Evolutionary conservation across 2,888 invertebrate species (phyloP).

Genomic region (Eustalomyia histrio): DNA sequence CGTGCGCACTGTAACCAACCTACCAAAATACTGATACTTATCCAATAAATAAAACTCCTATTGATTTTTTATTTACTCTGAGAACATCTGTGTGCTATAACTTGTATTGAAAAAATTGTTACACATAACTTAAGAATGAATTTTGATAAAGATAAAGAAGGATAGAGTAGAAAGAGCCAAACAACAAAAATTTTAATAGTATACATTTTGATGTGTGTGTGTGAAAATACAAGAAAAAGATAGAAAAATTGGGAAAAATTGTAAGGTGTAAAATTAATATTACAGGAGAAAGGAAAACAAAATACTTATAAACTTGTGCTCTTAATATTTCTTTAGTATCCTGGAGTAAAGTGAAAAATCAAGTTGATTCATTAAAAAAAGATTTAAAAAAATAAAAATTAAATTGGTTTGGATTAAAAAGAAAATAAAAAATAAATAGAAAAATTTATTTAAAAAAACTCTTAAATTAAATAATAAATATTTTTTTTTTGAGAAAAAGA

Average conservation of each 20-base stretch:
- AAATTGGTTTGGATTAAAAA: conserved; percentile 9
- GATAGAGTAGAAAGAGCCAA: conserved; percentile 30
- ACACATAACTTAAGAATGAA: conserved; percentile 48
- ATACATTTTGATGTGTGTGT: conserved; percentile 39
- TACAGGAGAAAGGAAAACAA: conserved; percentile 11
- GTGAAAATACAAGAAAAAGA: conserved; percentile 20
- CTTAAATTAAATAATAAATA: conserved; percentile 10
- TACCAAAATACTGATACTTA: conserved; percentile 18
- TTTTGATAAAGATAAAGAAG: conserved; percentile 22
- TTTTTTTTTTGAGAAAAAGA: conserved; percentile 14
- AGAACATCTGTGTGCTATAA: conserved; percentile 52
- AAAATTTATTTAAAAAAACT: conserved; percentile 5
- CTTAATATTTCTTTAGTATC: conserved; percentile 56
- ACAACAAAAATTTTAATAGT: conserved; percentile 33
- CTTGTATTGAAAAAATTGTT: conserved; percentile 33
- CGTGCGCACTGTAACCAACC: conserved; percentile 43
- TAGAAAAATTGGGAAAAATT: conserved; percentile 35
- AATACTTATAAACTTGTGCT: conserved; percentile 44
- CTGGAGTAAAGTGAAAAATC: conserved; percentile 56
- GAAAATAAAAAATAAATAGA: background rate
- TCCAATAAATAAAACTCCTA: conserved; percentile 46
- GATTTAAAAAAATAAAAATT: conserved; percentile 3
- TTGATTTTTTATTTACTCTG: conserved; percentile 53
- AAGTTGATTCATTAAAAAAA: conserved; percentile 46
- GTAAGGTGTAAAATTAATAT: conserved; percentile 47